Evolutionary conservation across 2,113 vertebrate genomes (phyloP), one percentile per base, ranked within the genome.

Genomic region (Corynorhinus townsendii): DNA sequence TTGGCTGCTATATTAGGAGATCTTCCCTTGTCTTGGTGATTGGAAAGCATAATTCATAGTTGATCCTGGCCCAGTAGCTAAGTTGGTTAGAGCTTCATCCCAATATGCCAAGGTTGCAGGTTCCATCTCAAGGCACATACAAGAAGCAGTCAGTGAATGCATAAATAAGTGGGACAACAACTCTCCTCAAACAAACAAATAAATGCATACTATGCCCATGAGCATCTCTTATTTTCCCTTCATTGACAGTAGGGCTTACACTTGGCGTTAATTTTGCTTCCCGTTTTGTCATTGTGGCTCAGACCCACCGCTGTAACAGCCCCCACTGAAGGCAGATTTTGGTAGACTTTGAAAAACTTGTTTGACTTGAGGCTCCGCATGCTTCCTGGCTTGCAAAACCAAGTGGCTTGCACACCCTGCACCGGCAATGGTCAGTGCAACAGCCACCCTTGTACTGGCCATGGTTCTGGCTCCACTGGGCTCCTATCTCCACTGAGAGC

Each of bases 1-100:
- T 99, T 99, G 90, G 99, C 98, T 89, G 99, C 99, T 56, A 99
- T 95, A 68, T 99, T 99, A 0, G 99, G 99, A 96, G 99, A 99
- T 77, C 99, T 99, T 97, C 99, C 99, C 9, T 77, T 77, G 45
- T 99, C n/a, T 69, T 47, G 4, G 9, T 88, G 49, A 52, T 77
- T 77, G n/a, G 64, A 96, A 86, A 77, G 1, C 40, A 52, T 38
- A 71, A 71, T 69, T 68, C 30, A 17, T n/a, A 7, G 33, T 68
- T 68, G 30, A 33, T 7, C 16, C 64, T 68, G 33, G 64, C 33
- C 15, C 14, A 16, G 30, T 68, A 68, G 64, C 30, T 17, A 7
- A 66, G 30, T 68, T n/a, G 64, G 33, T 68, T 68, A n/a, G 30
- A 68, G 15, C 16, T 33, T 68, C 64, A 68, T 19, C 64, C 64